Evolutionary conservation across 2,113 vertebrate genomes (phyloP).

Genomic region (Lutjanus erythropterus): DNA sequence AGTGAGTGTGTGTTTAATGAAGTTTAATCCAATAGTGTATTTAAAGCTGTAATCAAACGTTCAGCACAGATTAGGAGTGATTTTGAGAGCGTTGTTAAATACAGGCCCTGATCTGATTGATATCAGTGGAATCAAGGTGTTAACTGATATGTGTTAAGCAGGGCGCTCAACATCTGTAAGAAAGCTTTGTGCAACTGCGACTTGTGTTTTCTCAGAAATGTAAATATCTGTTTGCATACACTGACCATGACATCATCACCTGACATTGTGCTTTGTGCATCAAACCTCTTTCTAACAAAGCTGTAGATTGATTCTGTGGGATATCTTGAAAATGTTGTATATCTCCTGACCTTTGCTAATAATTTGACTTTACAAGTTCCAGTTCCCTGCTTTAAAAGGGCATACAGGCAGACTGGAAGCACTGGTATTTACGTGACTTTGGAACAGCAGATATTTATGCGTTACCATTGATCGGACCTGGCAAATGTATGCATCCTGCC

Average conservation of each 20-base stretch:
- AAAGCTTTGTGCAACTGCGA: slow-evolving; percentile 2
- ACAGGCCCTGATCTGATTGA: not conserved
- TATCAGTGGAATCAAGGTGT: not conserved
- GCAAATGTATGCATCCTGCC: slow-evolving; percentile 81
- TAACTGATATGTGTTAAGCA: not conserved
- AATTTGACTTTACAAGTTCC: slow-evolving; percentile 89
- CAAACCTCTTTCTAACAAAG: slow-evolving; percentile 34
- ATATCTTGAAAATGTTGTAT: slow-evolving; percentile 87
- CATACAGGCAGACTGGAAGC: slow-evolving; percentile 84
- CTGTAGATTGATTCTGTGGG: slow-evolving; percentile 65
- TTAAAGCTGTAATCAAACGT: slow-evolving; percentile 12
- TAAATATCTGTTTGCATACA: not conserved
- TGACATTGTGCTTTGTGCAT: slow-evolving; percentile 3
- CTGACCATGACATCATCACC: not conserved
- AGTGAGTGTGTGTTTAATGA: not conserved
- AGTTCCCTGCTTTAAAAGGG: slow-evolving; percentile 89
- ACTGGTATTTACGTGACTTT: slow-evolving; percentile 92
- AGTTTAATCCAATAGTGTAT: not conserved
- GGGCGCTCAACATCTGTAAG: not conserved
- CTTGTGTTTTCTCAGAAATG: slow-evolving; percentile 2
- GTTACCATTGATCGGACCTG: slow-evolving; percentile 85
- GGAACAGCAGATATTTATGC: slow-evolving; percentile 83
- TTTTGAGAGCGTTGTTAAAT: not conserved
- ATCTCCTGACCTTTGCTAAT: slow-evolving; percentile 95
- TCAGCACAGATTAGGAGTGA: not conserved